Percentiles rank a stretch among this genome's conserved stretches.
Conservation (phyloP, 2,113 vertebrate species). For the Syngnathoides biaculeatus region DNA sequence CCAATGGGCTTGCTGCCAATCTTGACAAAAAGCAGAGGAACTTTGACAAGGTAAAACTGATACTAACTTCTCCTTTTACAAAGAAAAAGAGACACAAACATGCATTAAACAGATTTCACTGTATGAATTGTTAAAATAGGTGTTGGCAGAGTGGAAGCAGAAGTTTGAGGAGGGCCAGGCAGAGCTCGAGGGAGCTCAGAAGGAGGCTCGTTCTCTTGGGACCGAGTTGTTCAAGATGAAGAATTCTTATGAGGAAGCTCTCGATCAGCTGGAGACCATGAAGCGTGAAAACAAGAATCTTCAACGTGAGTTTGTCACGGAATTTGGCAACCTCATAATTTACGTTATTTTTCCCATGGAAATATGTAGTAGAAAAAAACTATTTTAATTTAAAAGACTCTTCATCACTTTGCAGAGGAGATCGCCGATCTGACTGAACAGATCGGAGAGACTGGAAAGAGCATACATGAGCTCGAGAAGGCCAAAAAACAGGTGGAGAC, state of each 20-base stretch:
- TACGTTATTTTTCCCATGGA: not conserved
- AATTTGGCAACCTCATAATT: not conserved
- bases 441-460: conserved; percentile 62
- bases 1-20: conserved; percentile 53
- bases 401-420: conserved; percentile 45
- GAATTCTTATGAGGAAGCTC: conserved; percentile 75
- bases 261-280: conserved; percentile 65
- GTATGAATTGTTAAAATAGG: conserved; percentile 21
- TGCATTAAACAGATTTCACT: not conserved
- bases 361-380: not conserved
- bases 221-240: conserved; percentile 84
- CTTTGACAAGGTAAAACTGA: conserved; percentile 50
- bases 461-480: conserved; percentile 59
- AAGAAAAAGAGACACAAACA: not conserved
- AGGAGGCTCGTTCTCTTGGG: conserved; percentile 77
- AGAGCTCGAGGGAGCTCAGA: conserved; percentile 74
- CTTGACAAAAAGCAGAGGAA: conserved; percentile 62
- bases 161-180: conserved; percentile 58
- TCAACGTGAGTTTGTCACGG: conserved; percentile 39
- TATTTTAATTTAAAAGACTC: not conserved
- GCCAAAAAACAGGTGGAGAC: conserved; percentile 59
- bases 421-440: conserved; percentile 62
- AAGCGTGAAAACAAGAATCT: conserved; percentile 60
- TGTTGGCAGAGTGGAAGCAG: conserved; percentile 56
- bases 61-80: not conserved